Evolutionary conservation across 2,113 vertebrate genomes (phyloP), one percentile per base, ranked within the genome.

Genomic region (Cyphomyrus discorhynchus): DNA sequence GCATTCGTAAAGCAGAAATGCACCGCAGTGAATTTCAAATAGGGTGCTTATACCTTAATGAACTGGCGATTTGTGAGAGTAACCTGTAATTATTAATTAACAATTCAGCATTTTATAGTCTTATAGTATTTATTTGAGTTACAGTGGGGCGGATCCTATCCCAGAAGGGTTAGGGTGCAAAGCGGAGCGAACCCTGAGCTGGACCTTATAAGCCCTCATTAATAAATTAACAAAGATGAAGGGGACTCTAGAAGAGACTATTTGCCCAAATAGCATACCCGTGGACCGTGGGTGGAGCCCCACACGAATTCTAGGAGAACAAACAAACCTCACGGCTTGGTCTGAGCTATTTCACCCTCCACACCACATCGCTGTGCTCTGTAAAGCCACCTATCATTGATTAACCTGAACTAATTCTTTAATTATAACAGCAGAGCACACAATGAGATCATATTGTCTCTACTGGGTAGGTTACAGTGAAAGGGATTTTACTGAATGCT

Each of bases 371-470:
- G 15, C 70, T 66, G 62, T 31, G n/a, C 62, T 27, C 62, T 11
- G 62, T 11, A 1, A 27, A 66, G n/a, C n/a, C 62, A 31, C n/a
- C 9, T 31, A 3, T 2, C 70, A 39, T 39, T 39, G 31, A 77
- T 77, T 77, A 77, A 77, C 31, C 5, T 19, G 70, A 39, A 77
- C 17, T 77, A 77, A 84, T 84, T 47, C 0, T 83, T 84, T 24
- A 21, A 24, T 9, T 8, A 19, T 84, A 47, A 84, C 15, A 47
- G 39, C 42, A 21, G 39, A 7, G 15, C n/a, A 47, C 45, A 84
- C 90, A 94, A 92, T 90, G 93, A 93, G 56, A 87, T 91, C 66
- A 85, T 87, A 56, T 87, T 87, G 24, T 4, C 1, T 35, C 24
- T 70, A 74, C 6, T 5, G 13, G 15, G 31, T 90, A 84, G 90